These are phyloP conservation scores for Anomalospiza imberbis DNA, from an alignment of 2,797 vertebrate genomes.

Conservation along the genomic window DNA sequence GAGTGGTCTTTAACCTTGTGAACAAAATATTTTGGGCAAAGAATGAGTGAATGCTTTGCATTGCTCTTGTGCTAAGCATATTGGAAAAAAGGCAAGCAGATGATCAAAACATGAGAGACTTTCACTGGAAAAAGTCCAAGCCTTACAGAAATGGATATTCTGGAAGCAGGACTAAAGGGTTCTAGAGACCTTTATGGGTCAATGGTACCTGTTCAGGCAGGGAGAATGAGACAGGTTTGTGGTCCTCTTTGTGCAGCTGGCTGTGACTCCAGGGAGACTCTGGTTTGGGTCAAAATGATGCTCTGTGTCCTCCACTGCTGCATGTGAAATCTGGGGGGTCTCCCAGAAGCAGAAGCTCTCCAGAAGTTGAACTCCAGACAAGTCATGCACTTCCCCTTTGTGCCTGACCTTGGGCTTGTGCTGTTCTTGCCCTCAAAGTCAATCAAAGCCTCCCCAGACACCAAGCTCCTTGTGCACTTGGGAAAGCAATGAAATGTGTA, in stretches of 20 bases:
- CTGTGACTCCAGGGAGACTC: not conserved
- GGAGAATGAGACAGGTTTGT: not conserved
- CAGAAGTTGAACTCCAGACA: not conserved
- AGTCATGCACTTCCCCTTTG: rapidly evolving
- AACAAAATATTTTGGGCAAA: not conserved
- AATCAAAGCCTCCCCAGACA: not conserved
- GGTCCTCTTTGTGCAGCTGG: not conserved
- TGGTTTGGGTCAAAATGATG: not conserved
- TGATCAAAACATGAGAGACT: not conserved
- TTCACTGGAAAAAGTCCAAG: not conserved
- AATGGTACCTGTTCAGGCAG: not conserved
- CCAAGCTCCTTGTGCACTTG: not conserved
- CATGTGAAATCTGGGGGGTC: not conserved
- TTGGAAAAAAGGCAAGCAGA: not conserved
- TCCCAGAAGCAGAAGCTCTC: not conserved
- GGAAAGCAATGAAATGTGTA: not conserved
- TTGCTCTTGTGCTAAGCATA: not conserved
- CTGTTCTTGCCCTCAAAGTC: not conserved
- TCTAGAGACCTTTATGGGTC: rapidly evolving
- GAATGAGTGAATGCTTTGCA: not conserved
- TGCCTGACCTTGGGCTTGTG: not conserved
- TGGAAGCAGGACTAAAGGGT: not conserved
- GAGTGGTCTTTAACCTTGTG: not conserved
- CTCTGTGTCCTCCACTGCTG: not conserved
- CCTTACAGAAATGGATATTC: not conserved